Base-by-base conservation (phyloP, 2,888 invertebrate species). In the Drosophila leonis region DNA sequence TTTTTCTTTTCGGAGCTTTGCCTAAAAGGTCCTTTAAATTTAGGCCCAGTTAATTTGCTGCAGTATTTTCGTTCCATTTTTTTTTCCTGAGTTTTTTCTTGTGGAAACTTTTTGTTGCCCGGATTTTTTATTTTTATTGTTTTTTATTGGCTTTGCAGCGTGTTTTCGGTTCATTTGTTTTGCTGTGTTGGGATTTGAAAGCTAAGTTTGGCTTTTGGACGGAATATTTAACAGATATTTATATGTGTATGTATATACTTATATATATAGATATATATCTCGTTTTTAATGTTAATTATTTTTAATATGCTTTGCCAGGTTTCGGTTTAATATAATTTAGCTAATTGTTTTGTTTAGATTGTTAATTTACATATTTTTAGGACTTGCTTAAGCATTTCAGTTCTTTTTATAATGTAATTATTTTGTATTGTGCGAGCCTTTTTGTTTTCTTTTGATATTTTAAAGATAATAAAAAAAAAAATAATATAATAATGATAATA, bases 1-100 rank as follows among this genome's bases (percentile, higher is more conserved):
- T 42, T 66, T 82, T 54, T 54, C 15, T 39, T 54, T 54, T 54
- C 37, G 37, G 57, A 55, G 49, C 37, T 54, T 49, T 46, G 66
- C 54, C 55, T 56, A 46, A 61, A 61, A 60, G 59, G 69, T 70
- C 44, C 52, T 66, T 49, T 75, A 72, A 67, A 75, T 72, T 61
- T 57, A 48, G 78, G 68, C 66, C 29, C 60, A 72, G 71, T 86
- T 88, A 80, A 85, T 88, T 88, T 88, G 68, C 27, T 71, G 61
- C 39, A 49, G 35, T 56, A 70, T 31, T 66, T 37, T n/a, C n/a
- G n/a, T n/a, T n/a, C n/a, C n/a, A n/a, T n/a, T 29, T 42, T 64
- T 15, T 31, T 64, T 41, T 63, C 60, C 78, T 29, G 81, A 39
- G 56, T 46, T 64, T 88, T 88, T 77, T 75, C 68, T 84, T 82